phyloP scores from a whole-genome alignment of 2,888 invertebrate genomes.

The Phalangium opilio region DNA sequence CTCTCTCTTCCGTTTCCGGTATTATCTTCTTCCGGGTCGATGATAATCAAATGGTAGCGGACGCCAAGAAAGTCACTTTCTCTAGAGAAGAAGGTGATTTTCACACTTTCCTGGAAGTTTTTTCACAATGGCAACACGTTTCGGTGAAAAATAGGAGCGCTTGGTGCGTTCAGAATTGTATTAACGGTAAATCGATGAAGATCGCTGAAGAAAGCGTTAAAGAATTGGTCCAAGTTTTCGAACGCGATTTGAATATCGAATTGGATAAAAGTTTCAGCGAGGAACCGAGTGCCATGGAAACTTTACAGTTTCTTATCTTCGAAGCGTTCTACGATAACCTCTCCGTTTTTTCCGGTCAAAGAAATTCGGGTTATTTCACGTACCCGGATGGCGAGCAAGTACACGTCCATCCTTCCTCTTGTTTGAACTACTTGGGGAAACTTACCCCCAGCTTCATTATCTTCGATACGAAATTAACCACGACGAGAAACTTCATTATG shows the following conservation, averaged over 20 bases:
- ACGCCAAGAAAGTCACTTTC: slow-evolving; percentile 24
- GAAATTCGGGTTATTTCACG: slow-evolving; percentile 10
- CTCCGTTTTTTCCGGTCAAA: slow-evolving; percentile 12
- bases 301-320: slow-evolving; percentile 8
- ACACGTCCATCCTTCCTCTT: slow-evolving; percentile 13
- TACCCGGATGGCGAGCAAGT: slow-evolving; percentile 2
- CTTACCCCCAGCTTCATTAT: slow-evolving; percentile 10
- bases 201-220: slow-evolving; percentile 16
- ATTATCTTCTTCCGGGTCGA: slow-evolving; percentile 26
- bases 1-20: slow-evolving; percentile 24
- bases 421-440: slow-evolving; percentile 9
- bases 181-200: slow-evolving; percentile 28
- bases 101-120: slow-evolving; percentile 22
- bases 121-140: slow-evolving; percentile 22
- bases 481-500: slow-evolving; percentile 9
- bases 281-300: slow-evolving; percentile 3
- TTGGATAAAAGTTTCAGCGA: slow-evolving; percentile 7
- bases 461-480: slow-evolving; percentile 12
- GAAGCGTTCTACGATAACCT: slow-evolving; percentile 12
- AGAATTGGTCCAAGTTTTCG: slow-evolving; percentile 12
- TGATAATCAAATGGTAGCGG: slow-evolving; percentile 23
- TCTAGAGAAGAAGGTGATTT: slow-evolving; percentile 26
- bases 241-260: slow-evolving; percentile 8
- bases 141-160: slow-evolving; percentile 22
- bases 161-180: slow-evolving; percentile 28